phyloP scores from a whole-genome alignment of 2,888 invertebrate species.

The Cryptophagus acutangulus region DNA sequence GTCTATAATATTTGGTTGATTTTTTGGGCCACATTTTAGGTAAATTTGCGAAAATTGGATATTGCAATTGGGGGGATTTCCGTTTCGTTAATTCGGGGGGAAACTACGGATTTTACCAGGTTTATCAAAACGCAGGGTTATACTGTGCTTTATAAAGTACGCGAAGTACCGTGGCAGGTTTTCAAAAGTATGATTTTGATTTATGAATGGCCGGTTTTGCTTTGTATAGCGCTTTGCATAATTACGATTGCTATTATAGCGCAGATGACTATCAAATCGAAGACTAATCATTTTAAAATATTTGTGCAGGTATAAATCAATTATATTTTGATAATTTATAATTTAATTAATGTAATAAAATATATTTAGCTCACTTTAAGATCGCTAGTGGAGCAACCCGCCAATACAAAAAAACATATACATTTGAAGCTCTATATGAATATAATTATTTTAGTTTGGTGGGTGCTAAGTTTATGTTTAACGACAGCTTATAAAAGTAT shows the following conservation, averaged over 20 bases:
- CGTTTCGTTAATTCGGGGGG: conserved; percentile 11
- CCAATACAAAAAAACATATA: conserved; percentile 5
- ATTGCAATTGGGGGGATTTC: conserved; percentile 24
- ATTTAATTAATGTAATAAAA: too few relatives aligned
- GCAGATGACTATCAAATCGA: neutral
- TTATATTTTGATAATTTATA: too few relatives aligned
- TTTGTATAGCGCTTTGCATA: conserved; percentile 3
- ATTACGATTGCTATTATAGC: conserved; percentile 6
- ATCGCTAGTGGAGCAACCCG: conserved; percentile 13
- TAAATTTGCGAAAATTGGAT: conserved; percentile 13
- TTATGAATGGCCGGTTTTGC: conserved; percentile 7
- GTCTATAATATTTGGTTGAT: neutral
- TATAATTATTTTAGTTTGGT: conserved; percentile 22
- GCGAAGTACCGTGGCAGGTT: conserved; percentile 9
- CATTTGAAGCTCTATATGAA: conserved; percentile 11
- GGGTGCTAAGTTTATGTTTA: conserved; percentile 18
- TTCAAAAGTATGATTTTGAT: conserved; percentile 12
- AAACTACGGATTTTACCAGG: conserved; percentile 18
- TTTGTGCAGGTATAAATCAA: neutral
- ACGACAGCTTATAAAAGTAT: conserved; percentile 21
- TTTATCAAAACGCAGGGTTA: conserved; percentile 17
- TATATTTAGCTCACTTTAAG: neutral
- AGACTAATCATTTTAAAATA: neutral
- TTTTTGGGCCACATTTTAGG: conserved; percentile 10
- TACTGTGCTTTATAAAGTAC: conserved; percentile 7